Evolutionary conservation across 2,888 invertebrate species (phyloP), one percentile per base, ranked within the genome.

Genomic region (Entomobrya multifasciata): DNA sequence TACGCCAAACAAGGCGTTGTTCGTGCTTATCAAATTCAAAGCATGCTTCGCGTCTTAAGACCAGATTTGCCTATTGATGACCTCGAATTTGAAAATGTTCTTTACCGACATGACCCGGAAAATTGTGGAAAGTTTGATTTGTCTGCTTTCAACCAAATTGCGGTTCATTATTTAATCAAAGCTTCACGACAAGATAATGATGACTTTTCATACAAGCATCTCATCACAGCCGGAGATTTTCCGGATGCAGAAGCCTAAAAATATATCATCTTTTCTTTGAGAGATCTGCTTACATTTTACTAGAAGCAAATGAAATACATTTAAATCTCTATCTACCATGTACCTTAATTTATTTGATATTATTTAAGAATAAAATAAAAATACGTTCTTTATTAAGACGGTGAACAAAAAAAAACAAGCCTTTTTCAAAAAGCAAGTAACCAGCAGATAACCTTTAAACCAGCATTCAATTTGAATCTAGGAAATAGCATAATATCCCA

Each of bases 1-100:
- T 76, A 76, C 49, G 76, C 55, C 20, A 76, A 76, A 30, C 76
- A 76, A 36, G 76, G 76, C 5, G 36, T 36, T 13, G 57, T 76
- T 17, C 25, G 76, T 0, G 30, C 57, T 20, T 76, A 76, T 22
- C 76, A 76, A 57, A 57, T 76, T 57, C 17, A 13, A 1, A 76
- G 76, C 49, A 76, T 76, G 76, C 76, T 76, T 10, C 27, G 41
- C 17, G 57, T 57, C 8, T 8, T 76, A 6, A n/a, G 76, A 0
- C 76, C 76, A 4, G 76, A 76, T 13, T n/a, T 57, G 10, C 3
- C 76, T 3, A 76, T 76, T 41, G 57, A 55, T 17, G 57, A 76
- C 20, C 30, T 36, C 30, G 76, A 76, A 49, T 36, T 76, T 55
- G 76, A 41, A 1, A 57, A 57, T 17, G 20, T 76, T 0, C 22